Percentiles rank a stretch among this genome's conserved stretches.
These are phyloP conservation scores for Clarias pachynema DNA, from an alignment of 2,797 vertebrate genomes.

Conservation along the genomic window DNA sequence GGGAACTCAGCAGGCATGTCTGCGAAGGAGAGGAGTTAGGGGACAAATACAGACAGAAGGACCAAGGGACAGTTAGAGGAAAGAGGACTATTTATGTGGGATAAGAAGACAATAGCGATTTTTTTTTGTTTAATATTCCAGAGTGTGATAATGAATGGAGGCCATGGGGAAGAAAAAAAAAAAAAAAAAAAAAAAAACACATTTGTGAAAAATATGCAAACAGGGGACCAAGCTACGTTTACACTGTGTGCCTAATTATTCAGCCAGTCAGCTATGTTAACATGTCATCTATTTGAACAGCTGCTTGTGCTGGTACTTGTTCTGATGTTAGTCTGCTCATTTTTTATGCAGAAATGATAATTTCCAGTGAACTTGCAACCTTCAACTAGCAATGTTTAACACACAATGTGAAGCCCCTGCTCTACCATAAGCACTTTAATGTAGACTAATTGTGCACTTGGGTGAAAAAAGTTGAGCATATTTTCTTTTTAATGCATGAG, in stretches of 20 bases:
- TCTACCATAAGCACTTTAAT: background rate
- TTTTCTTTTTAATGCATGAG: conserved; percentile 10
- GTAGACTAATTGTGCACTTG: background rate
- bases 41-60: background rate
- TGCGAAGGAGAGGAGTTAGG: conserved; percentile 36
- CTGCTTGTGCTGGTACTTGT: conserved; percentile 16
- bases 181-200: background rate
- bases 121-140: no score
- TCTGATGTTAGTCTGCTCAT: background rate
- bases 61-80: background rate
- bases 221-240: background rate
- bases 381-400: background rate
- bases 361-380: background rate
- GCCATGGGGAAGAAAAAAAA: background rate
- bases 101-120: background rate
- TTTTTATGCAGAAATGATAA: background rate
- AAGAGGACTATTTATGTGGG: background rate
- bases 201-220: background rate
- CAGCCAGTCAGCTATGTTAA: conserved; percentile 1
- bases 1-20: conserved; percentile 63
- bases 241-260: conserved; percentile 18
- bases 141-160: background rate
- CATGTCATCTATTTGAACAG: conserved; percentile 24
- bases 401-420: background rate
- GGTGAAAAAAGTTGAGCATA: background rate